Percentiles rank a stretch among this genome's conserved stretches.
Evolutionary conservation across 1,140 invertebrate genomes (phyloP).

Genomic region (Panulirus ornatus): DNA sequence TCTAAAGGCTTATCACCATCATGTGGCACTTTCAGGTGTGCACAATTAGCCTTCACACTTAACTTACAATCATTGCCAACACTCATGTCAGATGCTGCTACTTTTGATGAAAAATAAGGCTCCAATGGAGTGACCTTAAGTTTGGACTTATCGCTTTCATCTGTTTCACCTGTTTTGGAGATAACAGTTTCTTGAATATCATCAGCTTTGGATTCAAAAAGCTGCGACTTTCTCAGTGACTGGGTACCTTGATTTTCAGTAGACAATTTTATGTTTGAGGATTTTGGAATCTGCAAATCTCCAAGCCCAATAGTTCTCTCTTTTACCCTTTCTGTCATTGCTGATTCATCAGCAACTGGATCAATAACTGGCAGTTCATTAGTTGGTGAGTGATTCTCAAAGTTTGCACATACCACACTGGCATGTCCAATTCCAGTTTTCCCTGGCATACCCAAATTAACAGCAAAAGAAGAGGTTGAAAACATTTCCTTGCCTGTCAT

Average conservation of each 20-base stretch:
- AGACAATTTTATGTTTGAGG: neutral
- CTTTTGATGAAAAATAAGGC: neutral
- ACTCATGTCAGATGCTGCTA: neutral
- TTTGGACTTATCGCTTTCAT: too few species aligned
- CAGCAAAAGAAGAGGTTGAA: neutral
- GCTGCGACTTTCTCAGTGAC: too few species aligned
- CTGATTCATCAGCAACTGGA: neutral
- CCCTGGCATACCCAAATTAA: neutral
- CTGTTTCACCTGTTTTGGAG: too few species aligned
- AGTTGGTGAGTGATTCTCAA: neutral
- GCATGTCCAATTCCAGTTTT: neutral
- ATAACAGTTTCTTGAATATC: too few species aligned
- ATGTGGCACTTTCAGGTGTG: neutral
- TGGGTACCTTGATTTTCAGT: neutral
- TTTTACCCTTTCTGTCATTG: neutral
- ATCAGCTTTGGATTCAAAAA: too few species aligned
- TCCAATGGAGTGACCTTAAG: too few species aligned
- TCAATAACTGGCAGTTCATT: neutral
- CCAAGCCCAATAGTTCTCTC: neutral
- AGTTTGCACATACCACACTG: neutral
- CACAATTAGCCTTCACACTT: neutral
- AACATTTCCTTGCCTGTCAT: neutral
- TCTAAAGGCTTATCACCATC: neutral
- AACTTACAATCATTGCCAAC: neutral
- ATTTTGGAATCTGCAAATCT: neutral